phyloP scores from a whole-genome alignment of 1,140 invertebrate species.

The Notospermus geniculatus region DNA sequence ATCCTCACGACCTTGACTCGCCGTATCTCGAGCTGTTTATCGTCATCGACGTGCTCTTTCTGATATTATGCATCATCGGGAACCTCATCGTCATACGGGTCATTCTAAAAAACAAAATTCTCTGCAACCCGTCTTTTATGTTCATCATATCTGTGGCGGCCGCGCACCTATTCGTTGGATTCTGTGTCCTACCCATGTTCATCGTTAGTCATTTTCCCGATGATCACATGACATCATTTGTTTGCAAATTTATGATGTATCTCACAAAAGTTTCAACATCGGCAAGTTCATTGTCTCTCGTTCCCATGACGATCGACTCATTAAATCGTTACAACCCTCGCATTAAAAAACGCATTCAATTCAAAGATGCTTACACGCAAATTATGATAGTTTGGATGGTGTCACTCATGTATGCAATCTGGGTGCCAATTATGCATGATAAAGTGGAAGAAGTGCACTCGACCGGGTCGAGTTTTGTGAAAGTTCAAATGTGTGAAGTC shows the following conservation, averaged over 20 bases:
- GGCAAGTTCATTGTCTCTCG: background rate
- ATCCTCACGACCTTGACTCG: background rate
- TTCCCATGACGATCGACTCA: background rate
- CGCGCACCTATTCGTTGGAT: background rate
- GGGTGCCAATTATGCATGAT: background rate
- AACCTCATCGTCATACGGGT: background rate
- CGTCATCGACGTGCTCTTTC: background rate
- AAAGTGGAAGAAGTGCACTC: background rate
- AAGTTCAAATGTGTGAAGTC: background rate
- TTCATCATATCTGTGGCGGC: background rate
- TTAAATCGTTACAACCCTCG: background rate
- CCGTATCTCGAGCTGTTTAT: background rate
- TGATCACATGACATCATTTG: background rate
- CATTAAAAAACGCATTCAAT: background rate
- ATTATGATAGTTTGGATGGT: background rate
- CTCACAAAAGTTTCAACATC: background rate
- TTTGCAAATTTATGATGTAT: conserved; percentile 4
- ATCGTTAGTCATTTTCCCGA: conserved; percentile 5
- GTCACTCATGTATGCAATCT: background rate
- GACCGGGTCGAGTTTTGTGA: background rate
- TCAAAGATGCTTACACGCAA: background rate
- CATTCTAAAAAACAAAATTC: background rate
- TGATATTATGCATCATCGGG: background rate
- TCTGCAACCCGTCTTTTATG: background rate
- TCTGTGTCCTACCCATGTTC: conserved; percentile 2